phyloP scores from a whole-genome alignment of 2,797 vertebrate species.

The Tolypeutes matacus region DNA sequence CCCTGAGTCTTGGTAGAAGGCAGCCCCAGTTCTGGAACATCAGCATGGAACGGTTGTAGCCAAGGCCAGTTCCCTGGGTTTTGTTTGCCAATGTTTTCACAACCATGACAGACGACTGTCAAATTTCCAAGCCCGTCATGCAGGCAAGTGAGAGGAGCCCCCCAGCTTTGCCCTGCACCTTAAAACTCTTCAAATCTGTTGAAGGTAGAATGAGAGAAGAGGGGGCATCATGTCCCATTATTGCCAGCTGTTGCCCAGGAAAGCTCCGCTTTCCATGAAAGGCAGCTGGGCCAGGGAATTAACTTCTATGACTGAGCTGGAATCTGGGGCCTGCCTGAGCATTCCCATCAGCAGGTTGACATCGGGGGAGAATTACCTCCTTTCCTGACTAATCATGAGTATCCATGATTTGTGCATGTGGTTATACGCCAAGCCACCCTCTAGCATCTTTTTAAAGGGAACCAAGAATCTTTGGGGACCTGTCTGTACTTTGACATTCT shows the following conservation, averaged over 20 bases:
- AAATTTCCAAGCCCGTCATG: conserved; percentile 62
- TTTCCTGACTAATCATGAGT: background rate
- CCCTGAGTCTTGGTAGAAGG: background rate
- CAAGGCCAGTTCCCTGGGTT: background rate
- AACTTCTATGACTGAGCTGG: background rate
- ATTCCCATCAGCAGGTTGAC: conserved; percentile 60
- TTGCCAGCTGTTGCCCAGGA: background rate
- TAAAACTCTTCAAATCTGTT: conserved; percentile 36
- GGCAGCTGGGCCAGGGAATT: background rate
- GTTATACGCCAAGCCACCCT: conserved; percentile 13
- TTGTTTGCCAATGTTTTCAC: conserved; percentile 47
- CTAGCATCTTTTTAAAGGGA: conserved; percentile 70
- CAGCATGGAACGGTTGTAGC: background rate
- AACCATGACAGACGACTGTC: conserved; percentile 41
- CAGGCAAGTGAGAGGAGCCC: conserved; percentile 15
- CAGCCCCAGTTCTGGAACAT: background rate
- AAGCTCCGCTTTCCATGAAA: background rate
- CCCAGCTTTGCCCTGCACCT: conserved; percentile 35
- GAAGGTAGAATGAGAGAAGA: conserved; percentile 5
- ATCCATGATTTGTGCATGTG: conserved; percentile 55
- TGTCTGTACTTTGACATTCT: conserved; percentile 57
- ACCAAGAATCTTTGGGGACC: conserved; percentile 57
- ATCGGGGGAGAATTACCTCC: conserved; percentile 1
- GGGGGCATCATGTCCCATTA: background rate
- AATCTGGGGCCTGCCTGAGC: background rate